Conservation (phyloP, 92 coral and sea anemone species). For the Parazoanthus atlanticus region DNA sequence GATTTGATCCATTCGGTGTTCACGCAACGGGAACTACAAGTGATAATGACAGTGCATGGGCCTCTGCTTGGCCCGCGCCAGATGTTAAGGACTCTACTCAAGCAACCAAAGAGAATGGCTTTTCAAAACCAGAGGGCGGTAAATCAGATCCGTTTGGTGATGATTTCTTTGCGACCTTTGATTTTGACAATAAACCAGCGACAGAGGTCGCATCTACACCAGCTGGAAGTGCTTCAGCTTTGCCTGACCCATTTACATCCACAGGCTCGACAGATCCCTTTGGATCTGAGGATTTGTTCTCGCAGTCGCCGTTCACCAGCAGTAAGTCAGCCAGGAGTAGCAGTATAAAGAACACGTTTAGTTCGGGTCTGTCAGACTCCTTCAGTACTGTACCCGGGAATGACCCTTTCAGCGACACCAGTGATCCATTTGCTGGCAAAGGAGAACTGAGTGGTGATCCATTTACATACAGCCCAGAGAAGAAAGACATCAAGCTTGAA, state of each 20-base stretch:
- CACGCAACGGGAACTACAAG: background rate
- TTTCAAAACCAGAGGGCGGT: constrained; percentile 24
- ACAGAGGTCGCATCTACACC: constrained; percentile 7
- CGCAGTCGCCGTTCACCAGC: constrained; percentile 53
- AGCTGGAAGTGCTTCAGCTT: constrained; percentile 29
- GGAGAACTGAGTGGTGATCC: constrained; percentile 70
- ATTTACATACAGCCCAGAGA: constrained; percentile 68
- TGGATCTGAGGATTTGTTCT: constrained; percentile 56
- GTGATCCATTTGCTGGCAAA: constrained; percentile 93
- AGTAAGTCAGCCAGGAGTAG: constrained; percentile 18
- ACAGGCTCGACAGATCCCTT: constrained; percentile 36
- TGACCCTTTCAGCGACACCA: constrained; percentile 89
- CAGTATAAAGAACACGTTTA: constrained; percentile 39
- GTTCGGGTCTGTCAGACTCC: constrained; percentile 30
- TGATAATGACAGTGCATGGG: constrained; percentile 24
- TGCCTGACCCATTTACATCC: constrained; percentile 46
- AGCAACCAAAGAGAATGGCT: background rate
- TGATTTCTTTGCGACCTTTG: constrained; percentile 79
- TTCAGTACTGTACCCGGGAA: constrained; percentile 54
- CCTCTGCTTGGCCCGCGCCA: constrained; percentile 2
- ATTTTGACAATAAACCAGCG: constrained; percentile 45
- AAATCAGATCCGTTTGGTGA: constrained; percentile 67
- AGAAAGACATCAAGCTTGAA: constrained; percentile 63
- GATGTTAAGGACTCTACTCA: constrained; percentile 1
- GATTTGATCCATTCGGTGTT: constrained; percentile 34